phyloP scores from a whole-genome alignment of 2,797 vertebrate species.

The Enteromius trimaculatus region DNA sequence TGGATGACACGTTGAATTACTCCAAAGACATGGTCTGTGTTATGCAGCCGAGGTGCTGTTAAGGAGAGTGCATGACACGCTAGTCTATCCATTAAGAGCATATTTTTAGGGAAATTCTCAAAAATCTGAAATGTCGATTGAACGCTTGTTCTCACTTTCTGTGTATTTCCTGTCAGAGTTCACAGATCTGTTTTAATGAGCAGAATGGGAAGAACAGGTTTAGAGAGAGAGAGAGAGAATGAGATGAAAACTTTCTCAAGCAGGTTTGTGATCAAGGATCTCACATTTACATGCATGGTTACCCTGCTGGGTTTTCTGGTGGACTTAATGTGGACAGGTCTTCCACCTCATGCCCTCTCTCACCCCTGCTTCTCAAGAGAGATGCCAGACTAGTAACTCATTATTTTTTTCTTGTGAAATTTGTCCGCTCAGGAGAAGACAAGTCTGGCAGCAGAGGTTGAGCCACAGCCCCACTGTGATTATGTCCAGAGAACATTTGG shows the following conservation, averaged over 20 bases:
- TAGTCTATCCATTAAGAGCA: slow-evolving; percentile 48
- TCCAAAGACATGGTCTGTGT: slow-evolving; percentile 57
- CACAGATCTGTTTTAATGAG: slow-evolving; percentile 26
- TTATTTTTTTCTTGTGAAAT: slow-evolving; percentile 76
- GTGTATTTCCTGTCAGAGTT: slow-evolving; percentile 32
- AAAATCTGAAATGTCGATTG: slow-evolving; percentile 34
- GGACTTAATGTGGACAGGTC: slow-evolving; percentile 28
- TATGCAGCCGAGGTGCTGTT: slow-evolving; percentile 37
- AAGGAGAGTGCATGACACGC: slow-evolving; percentile 38
- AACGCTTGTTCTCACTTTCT: slow-evolving; percentile 31
- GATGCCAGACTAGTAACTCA: slow-evolving; percentile 69
- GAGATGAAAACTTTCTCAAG: slow-evolving; percentile 6
- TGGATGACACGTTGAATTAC: slow-evolving; percentile 68
- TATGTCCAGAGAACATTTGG: slow-evolving; percentile 59
- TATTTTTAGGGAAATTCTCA: slow-evolving; percentile 48
- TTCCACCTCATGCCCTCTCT: slow-evolving; percentile 37
- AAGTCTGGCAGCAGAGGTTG: slow-evolving; percentile 74
- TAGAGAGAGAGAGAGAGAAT: neutral
- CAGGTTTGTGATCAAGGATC: slow-evolving; percentile 14
- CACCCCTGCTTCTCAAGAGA: slow-evolving; percentile 65
- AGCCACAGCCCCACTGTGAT: slow-evolving; percentile 65
- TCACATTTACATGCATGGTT: slow-evolving; percentile 25
- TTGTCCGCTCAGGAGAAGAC: slow-evolving; percentile 73
- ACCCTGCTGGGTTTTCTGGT: slow-evolving; percentile 18
- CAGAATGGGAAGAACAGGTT: neutral